These are phyloP conservation scores for Lindbergichthys nudifrons DNA, from an alignment of 2,797 vertebrate genomes.

Conservation along the genomic window DNA sequence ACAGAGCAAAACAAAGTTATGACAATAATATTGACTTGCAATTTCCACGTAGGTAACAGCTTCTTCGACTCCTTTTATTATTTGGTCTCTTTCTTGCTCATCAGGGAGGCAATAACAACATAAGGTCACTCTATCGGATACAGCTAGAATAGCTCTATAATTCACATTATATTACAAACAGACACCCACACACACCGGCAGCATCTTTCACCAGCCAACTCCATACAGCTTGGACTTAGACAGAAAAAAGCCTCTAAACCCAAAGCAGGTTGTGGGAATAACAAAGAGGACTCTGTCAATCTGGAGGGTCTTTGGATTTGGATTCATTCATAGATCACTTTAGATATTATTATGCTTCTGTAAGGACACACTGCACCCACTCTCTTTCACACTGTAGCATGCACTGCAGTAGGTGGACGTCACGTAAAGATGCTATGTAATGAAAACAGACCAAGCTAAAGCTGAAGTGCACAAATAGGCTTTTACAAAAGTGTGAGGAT, in stretches of 20 bases:
- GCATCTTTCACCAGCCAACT: conserved; percentile 35
- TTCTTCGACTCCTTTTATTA: conserved; percentile 15
- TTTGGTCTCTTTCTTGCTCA: conserved; percentile 2
- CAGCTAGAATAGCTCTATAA: conserved; percentile 31
- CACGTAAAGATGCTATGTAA: background rate
- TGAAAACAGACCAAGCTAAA: background rate
- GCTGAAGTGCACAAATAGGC: background rate
- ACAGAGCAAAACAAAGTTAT: background rate
- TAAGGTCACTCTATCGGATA: conserved; percentile 27
- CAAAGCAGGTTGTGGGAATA: conserved; percentile 59
- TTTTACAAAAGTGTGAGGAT: background rate
- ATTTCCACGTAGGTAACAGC: conserved; percentile 9
- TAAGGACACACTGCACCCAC: conserved; percentile 14
- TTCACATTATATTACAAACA: conserved; percentile 44
- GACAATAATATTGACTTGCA: conserved; percentile 22
- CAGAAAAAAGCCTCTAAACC: conserved; percentile 51
- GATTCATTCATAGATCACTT: conserved; percentile 47
- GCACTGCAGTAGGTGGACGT: background rate
- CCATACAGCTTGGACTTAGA: conserved; percentile 51
- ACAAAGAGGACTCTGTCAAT: conserved; percentile 45
- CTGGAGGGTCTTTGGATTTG: conserved; percentile 61
- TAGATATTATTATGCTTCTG: conserved; percentile 19
- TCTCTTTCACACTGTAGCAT: background rate
- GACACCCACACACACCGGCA: conserved; percentile 19
- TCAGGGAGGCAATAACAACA: conserved; percentile 18